Evolutionary conservation across 1,140 invertebrate genomes (phyloP).

Genomic region (Atta cephalotes): DNA sequence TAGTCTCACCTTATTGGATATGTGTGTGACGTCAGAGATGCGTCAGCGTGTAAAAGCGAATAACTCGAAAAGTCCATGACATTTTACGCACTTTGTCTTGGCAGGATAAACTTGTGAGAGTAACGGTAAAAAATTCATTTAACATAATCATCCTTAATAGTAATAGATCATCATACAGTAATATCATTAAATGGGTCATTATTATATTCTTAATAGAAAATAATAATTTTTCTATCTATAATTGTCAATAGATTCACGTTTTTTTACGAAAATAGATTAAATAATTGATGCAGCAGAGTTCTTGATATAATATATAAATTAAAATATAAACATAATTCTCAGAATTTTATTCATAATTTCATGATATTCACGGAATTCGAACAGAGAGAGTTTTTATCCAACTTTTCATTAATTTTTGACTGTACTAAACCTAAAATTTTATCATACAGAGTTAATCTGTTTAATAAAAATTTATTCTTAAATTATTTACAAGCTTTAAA

Average conservation of each 20-base stretch:
- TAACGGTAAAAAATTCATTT: neutral
- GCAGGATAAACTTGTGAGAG: neutral
- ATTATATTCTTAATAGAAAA: neutral
- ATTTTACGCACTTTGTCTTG: conserved; percentile 54
- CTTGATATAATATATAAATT: neutral
- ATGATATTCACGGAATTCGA: neutral
- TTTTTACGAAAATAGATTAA: neutral
- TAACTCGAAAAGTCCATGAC: conserved; percentile 63
- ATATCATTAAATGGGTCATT: neutral
- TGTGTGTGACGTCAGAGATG: conserved; percentile 77
- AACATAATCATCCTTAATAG: neutral
- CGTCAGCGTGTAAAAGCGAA: conserved; percentile 68
- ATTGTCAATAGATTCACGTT: neutral
- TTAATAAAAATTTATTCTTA: neutral
- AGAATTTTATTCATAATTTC: neutral
- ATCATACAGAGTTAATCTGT: neutral
- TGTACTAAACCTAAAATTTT: too few relatives aligned
- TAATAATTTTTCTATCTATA: neutral
- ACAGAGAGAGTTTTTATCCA: neutral
- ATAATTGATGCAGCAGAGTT: neutral
- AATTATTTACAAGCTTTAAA: neutral
- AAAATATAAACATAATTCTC: neutral
- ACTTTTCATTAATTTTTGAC: neutral
- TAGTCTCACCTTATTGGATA: conserved; percentile 71
- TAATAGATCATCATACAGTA: neutral